Base-by-base conservation (phyloP, 2,113 vertebrate species). In the Protobothrops flavoviridis region DNA sequence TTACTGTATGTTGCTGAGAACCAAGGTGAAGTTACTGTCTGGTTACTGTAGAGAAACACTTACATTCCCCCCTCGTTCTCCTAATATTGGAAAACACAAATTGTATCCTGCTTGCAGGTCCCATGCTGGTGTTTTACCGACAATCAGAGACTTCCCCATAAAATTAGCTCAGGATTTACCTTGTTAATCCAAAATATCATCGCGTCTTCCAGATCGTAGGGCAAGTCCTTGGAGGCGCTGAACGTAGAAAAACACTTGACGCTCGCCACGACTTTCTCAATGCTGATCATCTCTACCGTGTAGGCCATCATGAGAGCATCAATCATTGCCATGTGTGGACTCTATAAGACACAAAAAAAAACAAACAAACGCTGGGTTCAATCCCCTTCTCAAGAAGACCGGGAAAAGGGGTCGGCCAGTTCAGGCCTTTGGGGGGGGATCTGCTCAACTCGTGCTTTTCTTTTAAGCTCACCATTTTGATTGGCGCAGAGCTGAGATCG, bases 181-280 rank as follows among this genome's bases (percentile, higher is more conserved):
- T 99, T 99, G 97, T 99, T 99, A 94, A 99, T 99, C 99, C 99
- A 99, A 98, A 99, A 99, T 93, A 99, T 98, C 99, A 99, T 99
- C 23, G 99, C 99, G 48, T 99, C 99, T 96, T 99, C 99, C 6
- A 99, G 96, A 97, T 99, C 99, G 50, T 99, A 99, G 12, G 99
- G 99, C n/a, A 99, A 98, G 94, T 99, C 99, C 94, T 99, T 99
- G 0, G 99, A 99, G 98, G 99, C 99, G 94, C 99, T 99, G 97
- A 99, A 99, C 0, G 99, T 99, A 45, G 99, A 99, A 97, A 99
- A 99, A 94, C 99, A 99, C 94, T 99, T 98, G 96, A 99, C 98
- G 0, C 99, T 99, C 61, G 98, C 98, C 59, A 99, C 99, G 90
- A 99, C 99, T 96, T 99, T 99, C 93, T 99, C 99, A 1, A 99